Evolutionary conservation across 2,888 invertebrate species (phyloP), one percentile per base, ranked within the genome.

Genomic region (Rapana venosa): DNA sequence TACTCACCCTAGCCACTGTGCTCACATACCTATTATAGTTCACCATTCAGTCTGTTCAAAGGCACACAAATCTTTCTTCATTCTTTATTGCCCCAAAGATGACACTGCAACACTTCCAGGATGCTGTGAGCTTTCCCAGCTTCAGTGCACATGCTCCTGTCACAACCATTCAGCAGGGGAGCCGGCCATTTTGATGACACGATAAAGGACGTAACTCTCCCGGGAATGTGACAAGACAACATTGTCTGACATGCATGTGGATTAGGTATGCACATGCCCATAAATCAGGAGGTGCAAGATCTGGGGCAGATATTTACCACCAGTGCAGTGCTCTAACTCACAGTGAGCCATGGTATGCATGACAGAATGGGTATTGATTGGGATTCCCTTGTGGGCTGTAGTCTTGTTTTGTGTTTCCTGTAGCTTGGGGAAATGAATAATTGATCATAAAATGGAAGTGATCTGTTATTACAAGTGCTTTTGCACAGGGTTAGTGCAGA

Each of bases 211-310:
- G 87, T 87, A 87, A 87, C 87, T 87, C 87, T 74, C 87, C 36
- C 32, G 87, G 74, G 87, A 87, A 74, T 87, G 87, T 87, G 87
- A 87, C 87, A 87, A 87, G 87, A 87, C 87, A 87, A 47, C 87
- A 74, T 74, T 70, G 36, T 87, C 87, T 36, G 87, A 87, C 87
- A 87, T 87, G 87, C 86, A 66, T 61, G 32, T 66, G 86, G 86
- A 61, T 86, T 66, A 86, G 86, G 86, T 86, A 86, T 86, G 86
- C 86, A 66, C 86, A 66, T 61, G 86, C 86, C n/a, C 56, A 35
- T 86, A 86, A 86, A 86, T 86, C 86, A 86, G 66, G 86, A 66
- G 86, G 32, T 66, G 56, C n/a, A 17, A 58, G 30, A 47, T 47
- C 47, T 26, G 83, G 30, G 26, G n/a, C 13, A 74, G 5, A n/a